These are phyloP conservation scores for Anoplopoma fimbria DNA, from an alignment of 2,113 vertebrate genomes.

Conservation along the genomic window DNA sequence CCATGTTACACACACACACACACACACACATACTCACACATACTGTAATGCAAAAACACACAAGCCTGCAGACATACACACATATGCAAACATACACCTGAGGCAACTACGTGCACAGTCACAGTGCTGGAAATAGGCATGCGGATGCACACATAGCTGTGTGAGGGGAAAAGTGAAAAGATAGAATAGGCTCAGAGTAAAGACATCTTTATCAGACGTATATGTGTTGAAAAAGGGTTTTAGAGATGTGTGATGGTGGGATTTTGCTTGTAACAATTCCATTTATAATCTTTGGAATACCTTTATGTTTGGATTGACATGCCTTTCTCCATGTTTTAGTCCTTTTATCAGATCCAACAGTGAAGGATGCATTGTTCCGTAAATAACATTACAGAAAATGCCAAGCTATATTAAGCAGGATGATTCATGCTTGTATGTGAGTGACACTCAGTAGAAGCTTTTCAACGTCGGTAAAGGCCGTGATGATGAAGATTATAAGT, in stretches of 20 bases:
- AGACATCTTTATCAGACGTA: background rate
- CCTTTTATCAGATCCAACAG: background rate
- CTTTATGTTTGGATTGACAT: background rate
- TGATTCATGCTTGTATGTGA: conserved; percentile 7
- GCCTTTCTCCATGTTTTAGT: background rate
- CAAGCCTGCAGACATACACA: conserved; percentile 42
- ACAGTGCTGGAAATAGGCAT: conserved; percentile 24
- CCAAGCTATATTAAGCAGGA: background rate
- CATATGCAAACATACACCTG: conserved; percentile 8
- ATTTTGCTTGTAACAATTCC: background rate
- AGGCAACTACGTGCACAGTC: conserved; percentile 2
- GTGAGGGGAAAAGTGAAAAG: background rate
- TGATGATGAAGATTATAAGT: background rate
- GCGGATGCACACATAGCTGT: conserved; percentile 16
- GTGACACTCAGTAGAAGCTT: background rate
- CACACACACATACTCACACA: background rate
- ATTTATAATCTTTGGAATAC: background rate
- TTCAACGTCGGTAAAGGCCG: background rate
- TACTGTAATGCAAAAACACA: conserved; percentile 27
- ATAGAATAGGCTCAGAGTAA: background rate
- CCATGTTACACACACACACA: conserved; percentile 21
- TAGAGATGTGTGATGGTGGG: background rate
- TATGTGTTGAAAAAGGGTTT: background rate
- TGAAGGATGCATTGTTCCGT: background rate
- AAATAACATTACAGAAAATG: background rate